These are phyloP conservation scores for Pinctada fucata DNA, from an alignment of 2,888 invertebrate species.

Conservation along the genomic window DNA sequence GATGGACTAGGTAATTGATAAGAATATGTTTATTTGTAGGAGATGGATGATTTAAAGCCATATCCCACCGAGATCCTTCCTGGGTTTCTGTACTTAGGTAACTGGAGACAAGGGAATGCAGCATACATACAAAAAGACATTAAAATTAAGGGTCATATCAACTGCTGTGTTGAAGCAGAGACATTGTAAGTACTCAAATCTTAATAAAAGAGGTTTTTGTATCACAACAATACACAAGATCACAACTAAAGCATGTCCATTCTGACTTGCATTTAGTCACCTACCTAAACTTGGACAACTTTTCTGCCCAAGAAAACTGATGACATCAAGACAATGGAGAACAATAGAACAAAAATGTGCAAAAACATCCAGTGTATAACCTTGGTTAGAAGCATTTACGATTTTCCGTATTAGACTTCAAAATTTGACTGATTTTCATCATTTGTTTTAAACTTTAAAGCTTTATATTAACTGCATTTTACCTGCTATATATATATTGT, in stretches of 20 bases:
- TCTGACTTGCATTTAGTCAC: no score
- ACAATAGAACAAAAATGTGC: neutral
- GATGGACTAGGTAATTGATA: neutral
- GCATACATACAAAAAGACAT: constrained; percentile 75
- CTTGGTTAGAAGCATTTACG: no score
- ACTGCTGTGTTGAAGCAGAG: constrained; percentile 70
- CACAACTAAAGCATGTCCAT: no score
- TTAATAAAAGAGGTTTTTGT: neutral
- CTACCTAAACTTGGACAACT: no score
- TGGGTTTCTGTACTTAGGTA: constrained; percentile 74
- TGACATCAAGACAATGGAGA: no score
- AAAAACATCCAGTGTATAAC: no score
- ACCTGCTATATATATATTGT: neutral
- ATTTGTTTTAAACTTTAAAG: neutral
- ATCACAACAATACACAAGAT: neutral
- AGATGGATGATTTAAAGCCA: constrained; percentile 73
- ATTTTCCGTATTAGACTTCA: neutral
- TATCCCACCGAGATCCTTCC: constrained; percentile 75
- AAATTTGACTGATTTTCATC: neutral
- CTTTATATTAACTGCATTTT: no score
- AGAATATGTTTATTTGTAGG: constrained; percentile 57
- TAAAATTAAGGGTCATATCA: constrained; percentile 74
- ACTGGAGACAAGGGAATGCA: constrained; percentile 72
- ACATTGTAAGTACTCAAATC: constrained; percentile 66
- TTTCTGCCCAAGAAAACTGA: no score